Evolutionary conservation across 2,797 vertebrate genomes (phyloP).

Genomic region (Parambassis ranga): DNA sequence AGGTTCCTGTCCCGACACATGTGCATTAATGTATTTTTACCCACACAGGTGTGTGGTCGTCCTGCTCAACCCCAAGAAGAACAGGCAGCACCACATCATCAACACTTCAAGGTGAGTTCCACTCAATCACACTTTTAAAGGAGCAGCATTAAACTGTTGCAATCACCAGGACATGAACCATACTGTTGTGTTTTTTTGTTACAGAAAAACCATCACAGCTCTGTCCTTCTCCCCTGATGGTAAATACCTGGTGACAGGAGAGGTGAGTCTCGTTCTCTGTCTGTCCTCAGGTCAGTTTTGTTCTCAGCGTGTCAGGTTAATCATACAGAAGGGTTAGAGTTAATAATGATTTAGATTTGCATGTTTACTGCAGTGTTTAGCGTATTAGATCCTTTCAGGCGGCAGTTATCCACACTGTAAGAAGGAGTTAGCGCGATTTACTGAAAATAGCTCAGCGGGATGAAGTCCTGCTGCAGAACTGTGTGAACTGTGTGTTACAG

Average conservation of each 20-base stretch:
- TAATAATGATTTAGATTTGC: background rate
- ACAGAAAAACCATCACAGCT: constrained; percentile 93
- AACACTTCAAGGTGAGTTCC: constrained; percentile 88
- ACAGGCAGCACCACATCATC: constrained; percentile 91
- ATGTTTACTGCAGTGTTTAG: background rate
- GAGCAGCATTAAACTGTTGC: background rate
- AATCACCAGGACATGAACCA: background rate
- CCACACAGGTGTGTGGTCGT: constrained; percentile 96
- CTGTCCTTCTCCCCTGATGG: constrained; percentile 95
- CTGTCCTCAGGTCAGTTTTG: background rate
- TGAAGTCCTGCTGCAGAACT: background rate
- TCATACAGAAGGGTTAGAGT: background rate
- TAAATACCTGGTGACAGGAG: constrained; percentile 94
- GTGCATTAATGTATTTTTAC: background rate
- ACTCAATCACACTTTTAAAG: background rate
- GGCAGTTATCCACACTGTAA: background rate
- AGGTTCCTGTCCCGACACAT: too few species aligned
- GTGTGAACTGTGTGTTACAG: background rate
- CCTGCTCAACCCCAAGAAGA: constrained; percentile 90
- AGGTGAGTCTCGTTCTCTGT: constrained; percentile 80
- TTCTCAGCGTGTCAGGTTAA: background rate
- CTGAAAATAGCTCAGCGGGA: background rate
- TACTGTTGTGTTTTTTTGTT: background rate
- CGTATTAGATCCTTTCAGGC: background rate
- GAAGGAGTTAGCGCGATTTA: background rate